Evolutionary conservation across 2,113 vertebrate genomes (phyloP).

Genomic region (Irena cyanogastra): DNA sequence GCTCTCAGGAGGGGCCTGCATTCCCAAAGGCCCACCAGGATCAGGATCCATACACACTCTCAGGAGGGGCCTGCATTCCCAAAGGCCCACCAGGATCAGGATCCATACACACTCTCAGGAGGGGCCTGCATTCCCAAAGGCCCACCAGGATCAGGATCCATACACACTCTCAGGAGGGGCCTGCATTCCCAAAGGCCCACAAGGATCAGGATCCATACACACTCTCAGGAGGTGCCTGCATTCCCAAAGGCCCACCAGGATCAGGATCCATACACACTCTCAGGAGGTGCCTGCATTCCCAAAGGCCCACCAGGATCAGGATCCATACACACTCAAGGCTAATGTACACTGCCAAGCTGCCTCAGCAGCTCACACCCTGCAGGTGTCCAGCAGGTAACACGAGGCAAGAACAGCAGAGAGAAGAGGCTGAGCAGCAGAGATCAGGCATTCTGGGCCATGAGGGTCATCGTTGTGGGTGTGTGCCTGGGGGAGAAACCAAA

Average conservation of each 20-base stretch:
- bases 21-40: no score
- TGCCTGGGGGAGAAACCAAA: not conserved
- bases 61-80: no score
- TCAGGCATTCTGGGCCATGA: not conserved
- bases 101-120: no score
- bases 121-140: no score
- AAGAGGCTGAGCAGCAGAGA: not conserved
- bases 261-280: not conserved
- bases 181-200: no score
- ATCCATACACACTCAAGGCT: not conserved
- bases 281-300: not conserved
- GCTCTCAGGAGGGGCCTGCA: no score
- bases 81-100: no score
- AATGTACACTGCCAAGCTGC: not conserved
- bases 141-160: no score
- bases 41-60: no score
- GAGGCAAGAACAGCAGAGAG: not conserved
- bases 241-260: not conserved
- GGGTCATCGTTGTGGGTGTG: fast-evolving
- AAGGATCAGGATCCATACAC: no score
- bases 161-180: no score
- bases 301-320: not conserved
- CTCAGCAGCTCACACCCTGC: not conserved
- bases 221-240: fast-evolving
- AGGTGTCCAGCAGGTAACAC: not conserved